These are phyloP conservation scores for Smithornis capensis DNA, from an alignment of 2,113 vertebrate species.

Conservation along the genomic window DNA sequence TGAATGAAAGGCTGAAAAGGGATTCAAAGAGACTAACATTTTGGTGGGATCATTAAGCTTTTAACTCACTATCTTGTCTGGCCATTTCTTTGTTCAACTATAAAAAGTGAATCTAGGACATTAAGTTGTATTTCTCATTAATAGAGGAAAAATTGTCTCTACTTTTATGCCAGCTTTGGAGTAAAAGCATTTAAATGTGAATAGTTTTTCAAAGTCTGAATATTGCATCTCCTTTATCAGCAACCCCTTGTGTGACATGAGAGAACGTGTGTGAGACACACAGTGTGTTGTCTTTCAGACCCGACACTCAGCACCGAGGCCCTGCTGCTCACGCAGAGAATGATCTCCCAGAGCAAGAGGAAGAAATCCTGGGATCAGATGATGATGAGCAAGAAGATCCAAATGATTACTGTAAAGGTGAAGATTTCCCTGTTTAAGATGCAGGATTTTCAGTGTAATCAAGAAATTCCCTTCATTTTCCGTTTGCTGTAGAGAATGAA, in stretches of 20 bases:
- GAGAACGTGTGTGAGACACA: neutral
- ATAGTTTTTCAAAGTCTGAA: neutral
- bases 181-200: neutral
- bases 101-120: neutral
- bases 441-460: neutral
- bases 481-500: neutral
- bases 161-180: neutral
- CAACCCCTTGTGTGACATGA: neutral
- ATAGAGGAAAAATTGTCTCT: neutral
- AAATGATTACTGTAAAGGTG: slow-evolving; percentile 96
- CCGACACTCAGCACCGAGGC: slow-evolving; percentile 86
- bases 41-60: neutral
- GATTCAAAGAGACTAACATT: neutral
- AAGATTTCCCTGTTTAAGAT: neutral
- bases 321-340: slow-evolving; percentile 82
- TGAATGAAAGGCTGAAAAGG: neutral
- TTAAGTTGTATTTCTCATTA: neutral
- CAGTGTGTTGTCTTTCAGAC: slow-evolving; percentile 73
- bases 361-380: slow-evolving; percentile 96
- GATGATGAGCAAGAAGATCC: slow-evolving; percentile 98
- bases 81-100: neutral
- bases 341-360: slow-evolving; percentile 89
- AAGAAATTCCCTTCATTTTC: neutral
- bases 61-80: neutral
- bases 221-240: neutral